A percentile compares a stretch with the other conserved stretches of the same genome.
These are phyloP conservation scores for Leptinotarsa undecemlineata DNA, from an alignment of 1,140 invertebrate species.

Conservation along the genomic window DNA sequence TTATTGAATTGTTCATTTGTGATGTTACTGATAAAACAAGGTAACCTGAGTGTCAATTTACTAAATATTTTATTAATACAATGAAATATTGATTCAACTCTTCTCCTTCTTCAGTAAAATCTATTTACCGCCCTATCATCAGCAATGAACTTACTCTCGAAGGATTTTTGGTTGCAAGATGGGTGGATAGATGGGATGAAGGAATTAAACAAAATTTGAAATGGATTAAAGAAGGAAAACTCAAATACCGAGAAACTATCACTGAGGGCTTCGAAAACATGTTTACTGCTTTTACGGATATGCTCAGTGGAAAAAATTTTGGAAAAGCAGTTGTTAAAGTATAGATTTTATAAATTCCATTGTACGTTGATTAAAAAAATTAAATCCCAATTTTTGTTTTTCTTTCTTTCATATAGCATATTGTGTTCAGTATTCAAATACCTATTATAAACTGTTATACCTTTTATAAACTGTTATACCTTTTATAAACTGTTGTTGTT, in stretches of 20 bases:
- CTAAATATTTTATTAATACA: constrained; percentile 60
- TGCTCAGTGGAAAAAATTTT: constrained; percentile 65
- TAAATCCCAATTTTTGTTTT: not conserved
- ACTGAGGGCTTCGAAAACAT: constrained; percentile 69
- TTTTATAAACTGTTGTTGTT: too few species aligned
- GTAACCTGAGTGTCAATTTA: constrained; percentile 43
- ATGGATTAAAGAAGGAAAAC: constrained; percentile 63
- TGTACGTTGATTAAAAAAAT: not conserved
- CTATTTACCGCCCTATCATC: constrained; percentile 40
- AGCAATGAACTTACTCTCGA: constrained; percentile 63
- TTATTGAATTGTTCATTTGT: too few species aligned
- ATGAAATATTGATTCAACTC: too few species aligned
- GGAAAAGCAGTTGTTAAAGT: constrained; percentile 66
- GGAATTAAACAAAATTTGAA: constrained; percentile 62
- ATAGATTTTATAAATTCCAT: constrained; percentile 39
- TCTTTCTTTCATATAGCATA: too few species aligned
- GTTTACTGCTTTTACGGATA: constrained; percentile 64
- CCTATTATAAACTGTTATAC: too few species aligned
- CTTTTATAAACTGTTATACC: too few species aligned
- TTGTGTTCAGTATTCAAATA: too few species aligned
- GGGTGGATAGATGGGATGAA: constrained; percentile 62
- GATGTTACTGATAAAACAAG: too few species aligned
- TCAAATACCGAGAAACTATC: constrained; percentile 65
- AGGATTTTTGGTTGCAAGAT: constrained; percentile 66
- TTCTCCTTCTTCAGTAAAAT: constrained; percentile 50